These are phyloP conservation scores for Cepaea nemoralis DNA, from an alignment of 1,140 invertebrate species.

Conservation along the genomic window DNA sequence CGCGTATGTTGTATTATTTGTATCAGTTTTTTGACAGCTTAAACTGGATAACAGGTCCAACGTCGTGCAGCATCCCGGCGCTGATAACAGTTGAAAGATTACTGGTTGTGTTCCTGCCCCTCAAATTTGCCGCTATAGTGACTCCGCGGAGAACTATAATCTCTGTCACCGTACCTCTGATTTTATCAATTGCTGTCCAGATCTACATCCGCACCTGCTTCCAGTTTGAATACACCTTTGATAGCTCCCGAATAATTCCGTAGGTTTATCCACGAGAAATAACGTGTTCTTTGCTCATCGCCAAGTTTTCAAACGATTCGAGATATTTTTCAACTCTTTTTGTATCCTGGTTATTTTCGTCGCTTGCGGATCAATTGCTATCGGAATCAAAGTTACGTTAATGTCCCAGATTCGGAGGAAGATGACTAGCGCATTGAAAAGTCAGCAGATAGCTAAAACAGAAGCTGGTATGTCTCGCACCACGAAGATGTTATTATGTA, in stretches of 20 bases:
- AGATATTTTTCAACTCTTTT: not conserved
- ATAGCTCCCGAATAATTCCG: not conserved
- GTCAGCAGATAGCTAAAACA: too few species aligned
- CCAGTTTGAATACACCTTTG: slow-evolving; percentile 10
- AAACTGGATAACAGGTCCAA: slow-evolving; percentile 12
- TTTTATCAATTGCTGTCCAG: not conserved
- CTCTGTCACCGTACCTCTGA: not conserved
- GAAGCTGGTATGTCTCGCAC: not conserved
- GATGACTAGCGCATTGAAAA: not conserved
- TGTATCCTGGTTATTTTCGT: not conserved
- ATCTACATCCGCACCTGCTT: slow-evolving; percentile 22
- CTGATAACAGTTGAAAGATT: slow-evolving; percentile 5
- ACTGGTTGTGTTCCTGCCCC: slow-evolving; percentile 1
- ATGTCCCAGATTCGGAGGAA: not conserved
- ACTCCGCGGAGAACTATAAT: not conserved
- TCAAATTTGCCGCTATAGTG: not conserved
- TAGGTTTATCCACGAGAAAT: not conserved
- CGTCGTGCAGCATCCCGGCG: not conserved
- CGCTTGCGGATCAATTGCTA: not conserved
- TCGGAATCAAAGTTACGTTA: slow-evolving; percentile 15
- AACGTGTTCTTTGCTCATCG: not conserved
- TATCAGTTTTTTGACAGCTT: slow-evolving; percentile 29
- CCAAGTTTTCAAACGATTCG: not conserved
- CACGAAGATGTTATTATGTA: slow-evolving; percentile 9
- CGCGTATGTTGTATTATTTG: not conserved